These are phyloP conservation scores for Diaphora mendica DNA, from an alignment of 2,888 invertebrate genomes.

Conservation along the genomic window DNA sequence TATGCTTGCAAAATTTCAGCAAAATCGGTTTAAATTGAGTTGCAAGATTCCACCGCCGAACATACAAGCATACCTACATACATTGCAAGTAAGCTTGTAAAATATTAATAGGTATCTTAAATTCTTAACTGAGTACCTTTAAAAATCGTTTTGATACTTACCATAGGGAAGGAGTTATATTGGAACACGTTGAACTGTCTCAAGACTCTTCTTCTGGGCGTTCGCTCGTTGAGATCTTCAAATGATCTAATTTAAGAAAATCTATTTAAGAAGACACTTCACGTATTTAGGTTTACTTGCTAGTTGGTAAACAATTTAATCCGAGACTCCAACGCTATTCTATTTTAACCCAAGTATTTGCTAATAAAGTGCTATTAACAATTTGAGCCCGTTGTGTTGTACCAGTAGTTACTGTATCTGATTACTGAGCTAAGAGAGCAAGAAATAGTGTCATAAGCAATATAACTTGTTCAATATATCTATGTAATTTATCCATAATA, in stretches of 20 bases:
- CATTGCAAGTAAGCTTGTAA: too few relatives aligned
- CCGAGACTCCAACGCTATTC: not conserved
- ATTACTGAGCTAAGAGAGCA: not conserved
- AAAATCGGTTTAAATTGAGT: too few relatives aligned
- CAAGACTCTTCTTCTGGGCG: constrained; percentile 63
- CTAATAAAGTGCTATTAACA: not conserved
- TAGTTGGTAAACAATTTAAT: not conserved
- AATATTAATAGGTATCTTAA: too few relatives aligned
- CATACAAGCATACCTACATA: too few relatives aligned
- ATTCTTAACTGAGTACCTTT: not conserved
- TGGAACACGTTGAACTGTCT: constrained; percentile 59
- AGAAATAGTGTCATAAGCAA: not conserved
- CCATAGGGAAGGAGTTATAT: constrained; percentile 67
- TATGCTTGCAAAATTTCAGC: too few relatives aligned
- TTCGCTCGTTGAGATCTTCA: constrained; percentile 50
- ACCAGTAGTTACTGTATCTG: not conserved
- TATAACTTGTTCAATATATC: too few relatives aligned
- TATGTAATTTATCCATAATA: too few relatives aligned
- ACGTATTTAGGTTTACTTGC: not conserved
- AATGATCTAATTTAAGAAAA: constrained; percentile 55
- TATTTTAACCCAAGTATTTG: not conserved
- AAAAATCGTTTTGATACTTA: constrained; percentile 53
- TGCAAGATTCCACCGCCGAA: too few relatives aligned
- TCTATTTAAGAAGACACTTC: not conserved
- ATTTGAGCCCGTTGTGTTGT: not conserved